Base-by-base conservation (phyloP, 1,140 invertebrate species). In the Amyelois transitella region DNA sequence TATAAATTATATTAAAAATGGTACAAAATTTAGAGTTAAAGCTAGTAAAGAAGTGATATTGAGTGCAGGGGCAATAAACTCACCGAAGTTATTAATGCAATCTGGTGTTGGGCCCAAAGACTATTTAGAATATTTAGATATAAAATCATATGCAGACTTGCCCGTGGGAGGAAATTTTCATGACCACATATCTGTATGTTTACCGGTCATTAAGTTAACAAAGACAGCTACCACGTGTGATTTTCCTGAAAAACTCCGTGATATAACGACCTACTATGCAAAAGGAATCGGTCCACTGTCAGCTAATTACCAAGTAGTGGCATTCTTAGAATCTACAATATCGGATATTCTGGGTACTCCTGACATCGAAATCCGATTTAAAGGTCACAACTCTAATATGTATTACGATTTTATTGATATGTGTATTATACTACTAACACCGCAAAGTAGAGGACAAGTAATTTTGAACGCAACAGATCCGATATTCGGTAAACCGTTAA, bases 91-190 rank as follows among this genome's bases (percentile, higher is more conserved):
- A 55, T 78, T 89, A 60, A 89, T 90, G 88, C 78, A 88, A 64
- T 83, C 90, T 58, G 74, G 89, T 55, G 62, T 89, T 53, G 82
- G 90, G 58, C 80, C 84, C 60, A 79, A 80, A 66, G 77, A 85
- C 18, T 87, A 90, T 51, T 74, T 89, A 55, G 77, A 89, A 63
- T 86, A 86, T 61, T 67, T 90, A 53, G 82, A 85, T 24, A 90
- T 94, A 12, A 69, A 85, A 7, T 70, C 91, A 0, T 65, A 90
- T 6, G 62, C 83, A 44, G 91, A 94, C 68, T 83, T 94, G 10
- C 91, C 93, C 0, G 94, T 96, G 0, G 94, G 94, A 0, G 75
- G 90, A n/a, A 95, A 96, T 77, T 90, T 96, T 1, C 91, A 93
- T 52, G 92, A 93, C 66, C 92, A 93, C 53, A 24, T 85, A 24